A percentile compares a stretch with the other conserved stretches of the same genome.
Evolutionary conservation across 2,888 invertebrate species (phyloP).

Genomic region (Cheilosia soror): DNA sequence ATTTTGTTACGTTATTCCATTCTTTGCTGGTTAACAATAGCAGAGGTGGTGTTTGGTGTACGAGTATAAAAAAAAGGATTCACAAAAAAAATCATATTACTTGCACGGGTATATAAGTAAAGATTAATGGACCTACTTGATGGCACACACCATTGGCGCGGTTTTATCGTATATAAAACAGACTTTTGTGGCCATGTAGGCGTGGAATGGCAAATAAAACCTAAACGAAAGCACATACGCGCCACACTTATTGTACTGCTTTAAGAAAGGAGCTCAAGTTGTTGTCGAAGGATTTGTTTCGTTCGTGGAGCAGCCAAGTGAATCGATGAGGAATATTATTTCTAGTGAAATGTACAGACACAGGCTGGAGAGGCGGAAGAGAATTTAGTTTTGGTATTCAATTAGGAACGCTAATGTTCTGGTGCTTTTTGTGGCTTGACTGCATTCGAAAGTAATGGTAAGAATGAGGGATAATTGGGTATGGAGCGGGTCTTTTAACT

Average conservation of each 20-base stretch:
- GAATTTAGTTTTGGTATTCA: too few species aligned
- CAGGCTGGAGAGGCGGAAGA: too few species aligned
- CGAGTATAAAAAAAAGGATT: conserved; percentile 2
- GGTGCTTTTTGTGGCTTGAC: too few species aligned
- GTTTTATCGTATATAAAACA: conserved; percentile 38
- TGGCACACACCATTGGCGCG: conserved; percentile 28
- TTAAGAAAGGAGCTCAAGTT: conserved; percentile 19
- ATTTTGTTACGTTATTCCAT: conserved; percentile 6
- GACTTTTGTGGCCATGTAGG: conserved; percentile 15
- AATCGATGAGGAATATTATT: conserved; percentile 9
- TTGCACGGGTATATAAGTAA: conserved; percentile 3
- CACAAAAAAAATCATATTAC: conserved; percentile 2
- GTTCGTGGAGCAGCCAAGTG: conserved; percentile 36
- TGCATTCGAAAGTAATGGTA: too few species aligned
- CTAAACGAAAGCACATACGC: background rate
- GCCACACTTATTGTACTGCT: conserved; percentile 14
- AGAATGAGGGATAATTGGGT: too few species aligned
- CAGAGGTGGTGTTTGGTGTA: background rate
- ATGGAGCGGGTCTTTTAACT: too few species aligned
- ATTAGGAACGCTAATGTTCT: too few species aligned
- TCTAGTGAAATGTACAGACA: background rate
- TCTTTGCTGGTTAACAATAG: background rate
- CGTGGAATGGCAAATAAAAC: background rate
- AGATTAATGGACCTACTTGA: conserved; percentile 52
- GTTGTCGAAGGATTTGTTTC: background rate